Evolutionary conservation across 2,113 vertebrate species (phyloP).

Genomic region (Thermophis baileyi): DNA sequence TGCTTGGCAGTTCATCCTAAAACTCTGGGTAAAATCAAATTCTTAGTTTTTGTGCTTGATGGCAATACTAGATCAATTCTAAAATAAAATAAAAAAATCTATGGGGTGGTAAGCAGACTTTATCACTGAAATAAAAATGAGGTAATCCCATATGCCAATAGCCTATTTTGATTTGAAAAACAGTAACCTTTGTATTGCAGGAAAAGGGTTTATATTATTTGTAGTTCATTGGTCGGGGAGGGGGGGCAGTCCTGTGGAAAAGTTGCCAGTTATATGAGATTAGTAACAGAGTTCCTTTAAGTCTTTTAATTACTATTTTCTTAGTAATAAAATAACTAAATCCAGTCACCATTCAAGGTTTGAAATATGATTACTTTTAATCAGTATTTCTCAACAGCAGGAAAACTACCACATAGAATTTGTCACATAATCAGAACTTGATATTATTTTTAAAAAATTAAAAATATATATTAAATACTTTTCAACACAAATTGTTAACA

Average conservation of each 20-base stretch:
- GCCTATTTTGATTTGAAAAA: conserved; percentile 13
- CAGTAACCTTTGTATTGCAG: neutral
- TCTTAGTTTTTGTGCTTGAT: neutral
- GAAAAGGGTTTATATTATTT: neutral
- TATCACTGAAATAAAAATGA: neutral
- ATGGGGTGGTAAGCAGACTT: too few relatives aligned
- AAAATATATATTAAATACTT: conserved; percentile 9
- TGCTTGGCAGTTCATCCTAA: neutral
- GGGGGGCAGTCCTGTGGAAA: neutral
- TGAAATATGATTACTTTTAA: neutral
- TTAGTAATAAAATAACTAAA: conserved; percentile 8
- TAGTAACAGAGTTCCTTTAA: neutral
- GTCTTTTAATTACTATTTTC: neutral
- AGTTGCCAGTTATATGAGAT: neutral
- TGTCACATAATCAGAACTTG: neutral
- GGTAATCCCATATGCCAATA: neutral
- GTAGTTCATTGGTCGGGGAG: too few relatives aligned
- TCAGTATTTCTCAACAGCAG: neutral
- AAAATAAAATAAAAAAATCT: too few relatives aligned
- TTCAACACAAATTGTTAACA: neutral
- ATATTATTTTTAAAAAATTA: conserved; percentile 9
- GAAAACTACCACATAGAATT: neutral
- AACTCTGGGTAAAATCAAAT: neutral
- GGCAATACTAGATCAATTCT: too few relatives aligned
- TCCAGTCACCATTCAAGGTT: neutral